Conservation (phyloP, 2,797 vertebrate genomes). For the Etheostoma perlongum region DNA sequence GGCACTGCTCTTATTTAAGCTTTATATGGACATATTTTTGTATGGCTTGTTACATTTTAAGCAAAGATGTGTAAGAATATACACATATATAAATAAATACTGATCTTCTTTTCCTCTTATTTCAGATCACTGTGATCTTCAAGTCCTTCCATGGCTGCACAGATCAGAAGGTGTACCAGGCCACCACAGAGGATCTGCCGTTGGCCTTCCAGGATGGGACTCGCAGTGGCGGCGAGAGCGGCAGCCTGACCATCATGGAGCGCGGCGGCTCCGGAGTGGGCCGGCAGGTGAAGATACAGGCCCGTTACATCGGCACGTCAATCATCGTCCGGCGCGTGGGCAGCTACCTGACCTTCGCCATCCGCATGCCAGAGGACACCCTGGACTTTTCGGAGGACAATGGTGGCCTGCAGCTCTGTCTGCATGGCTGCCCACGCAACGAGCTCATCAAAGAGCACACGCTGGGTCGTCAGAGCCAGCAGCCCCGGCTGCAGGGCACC, state of each 20-base stretch:
- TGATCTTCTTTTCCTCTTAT: neutral
- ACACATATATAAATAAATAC: neutral
- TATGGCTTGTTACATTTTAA: neutral
- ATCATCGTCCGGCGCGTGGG: slow-evolving; percentile 87
- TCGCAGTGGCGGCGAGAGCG: slow-evolving; percentile 80
- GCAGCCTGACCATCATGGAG: slow-evolving; percentile 85
- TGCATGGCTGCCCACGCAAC: slow-evolving; percentile 87
- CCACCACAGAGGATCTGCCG: slow-evolving; percentile 87
- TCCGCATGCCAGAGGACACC: slow-evolving; percentile 87
- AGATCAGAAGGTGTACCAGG: slow-evolving; percentile 90
- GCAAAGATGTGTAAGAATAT: neutral
- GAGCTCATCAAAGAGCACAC: slow-evolving; percentile 90
- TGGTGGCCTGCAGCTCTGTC: slow-evolving; percentile 86
- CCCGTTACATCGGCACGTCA: slow-evolving; percentile 87
- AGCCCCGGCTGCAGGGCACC: slow-evolving; percentile 68
- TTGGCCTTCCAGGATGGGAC: slow-evolving; percentile 87
- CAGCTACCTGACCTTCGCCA: slow-evolving; percentile 89
- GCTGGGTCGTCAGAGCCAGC: slow-evolving; percentile 78
- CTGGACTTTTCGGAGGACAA: slow-evolving; percentile 83
- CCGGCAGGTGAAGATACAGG: slow-evolving; percentile 87
- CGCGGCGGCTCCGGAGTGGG: slow-evolving; percentile 74
- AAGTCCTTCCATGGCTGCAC: slow-evolving; percentile 88
- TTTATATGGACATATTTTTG: neutral
- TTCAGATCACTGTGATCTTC: slow-evolving; percentile 90
- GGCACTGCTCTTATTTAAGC: slow-evolving; percentile 33